Evolutionary conservation across 2,113 vertebrate species (phyloP).

Genomic region (Scopus umbretta): DNA sequence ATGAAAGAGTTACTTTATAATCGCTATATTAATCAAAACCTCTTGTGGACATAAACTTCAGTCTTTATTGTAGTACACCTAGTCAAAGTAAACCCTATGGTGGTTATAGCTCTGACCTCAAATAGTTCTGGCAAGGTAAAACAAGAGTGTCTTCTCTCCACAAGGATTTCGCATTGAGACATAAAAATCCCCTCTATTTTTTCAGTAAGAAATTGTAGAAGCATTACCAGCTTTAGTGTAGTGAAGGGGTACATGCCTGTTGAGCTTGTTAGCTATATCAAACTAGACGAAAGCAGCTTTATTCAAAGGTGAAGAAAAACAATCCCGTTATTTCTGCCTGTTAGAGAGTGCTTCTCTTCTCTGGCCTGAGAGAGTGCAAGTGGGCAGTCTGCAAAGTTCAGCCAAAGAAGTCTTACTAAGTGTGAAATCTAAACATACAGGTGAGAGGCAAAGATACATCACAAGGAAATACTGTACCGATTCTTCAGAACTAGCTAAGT

Average conservation of each 20-base stretch:
- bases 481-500: no score
- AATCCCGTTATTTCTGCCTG: neutral
- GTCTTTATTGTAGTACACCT: neutral
- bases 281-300: neutral
- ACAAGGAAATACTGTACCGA: no score
- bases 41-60: neutral
- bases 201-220: neutral
- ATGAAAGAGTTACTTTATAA: neutral
- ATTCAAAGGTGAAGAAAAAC: neutral
- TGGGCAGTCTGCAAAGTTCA: no score
- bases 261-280: neutral
- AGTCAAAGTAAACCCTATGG: neutral
- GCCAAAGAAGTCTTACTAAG: no score
- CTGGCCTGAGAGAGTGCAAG: neutral
- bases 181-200: neutral
- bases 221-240: neutral
- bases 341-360: neutral
- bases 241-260: neutral
- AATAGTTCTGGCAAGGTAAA: neutral
- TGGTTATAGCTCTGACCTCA: constrained; percentile 17
- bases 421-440: no score
- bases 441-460: no score
- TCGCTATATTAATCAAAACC: neutral
- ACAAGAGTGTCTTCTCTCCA: neutral
- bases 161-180: neutral